Evolutionary conservation across 2,113 vertebrate species (phyloP).

Genomic region (Mystacornis crossleyi): DNA sequence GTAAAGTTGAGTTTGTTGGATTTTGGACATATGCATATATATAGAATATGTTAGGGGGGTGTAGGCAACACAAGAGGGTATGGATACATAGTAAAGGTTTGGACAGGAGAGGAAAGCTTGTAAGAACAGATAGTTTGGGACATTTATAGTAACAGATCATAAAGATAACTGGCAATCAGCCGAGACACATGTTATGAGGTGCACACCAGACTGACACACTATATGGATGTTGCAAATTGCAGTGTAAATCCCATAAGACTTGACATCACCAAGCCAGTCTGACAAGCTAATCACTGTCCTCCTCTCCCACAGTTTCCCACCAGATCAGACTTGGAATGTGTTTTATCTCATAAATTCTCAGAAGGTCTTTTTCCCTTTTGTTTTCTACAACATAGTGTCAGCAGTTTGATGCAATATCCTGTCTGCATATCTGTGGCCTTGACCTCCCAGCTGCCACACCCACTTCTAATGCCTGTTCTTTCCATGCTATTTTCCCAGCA

Average conservation of each 20-base stretch:
- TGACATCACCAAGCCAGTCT: not conserved
- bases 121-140: not conserved
- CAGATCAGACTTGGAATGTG: not conserved
- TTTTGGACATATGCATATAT: accelerated
- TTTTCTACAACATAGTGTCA: not conserved
- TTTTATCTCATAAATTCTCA: not conserved
- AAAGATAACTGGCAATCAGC: not conserved
- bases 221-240: accelerated
- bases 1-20: not conserved
- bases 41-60: accelerated
- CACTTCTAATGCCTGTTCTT: not conserved
- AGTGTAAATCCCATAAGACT: not conserved
- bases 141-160: not conserved
- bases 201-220: not conserved
- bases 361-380: not conserved
- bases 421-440: accelerated
- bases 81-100: not conserved
- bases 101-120: not conserved
- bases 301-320: not conserved
- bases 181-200: not conserved
- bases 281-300: accelerated
- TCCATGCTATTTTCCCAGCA: accelerated
- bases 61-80: accelerated
- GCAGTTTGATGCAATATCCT: not conserved
- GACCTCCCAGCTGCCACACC: accelerated